A percentile compares a stretch with the other conserved stretches of the same genome.
phyloP scores from a whole-genome alignment of 2,888 invertebrate genomes.

The Agelastica alni region DNA sequence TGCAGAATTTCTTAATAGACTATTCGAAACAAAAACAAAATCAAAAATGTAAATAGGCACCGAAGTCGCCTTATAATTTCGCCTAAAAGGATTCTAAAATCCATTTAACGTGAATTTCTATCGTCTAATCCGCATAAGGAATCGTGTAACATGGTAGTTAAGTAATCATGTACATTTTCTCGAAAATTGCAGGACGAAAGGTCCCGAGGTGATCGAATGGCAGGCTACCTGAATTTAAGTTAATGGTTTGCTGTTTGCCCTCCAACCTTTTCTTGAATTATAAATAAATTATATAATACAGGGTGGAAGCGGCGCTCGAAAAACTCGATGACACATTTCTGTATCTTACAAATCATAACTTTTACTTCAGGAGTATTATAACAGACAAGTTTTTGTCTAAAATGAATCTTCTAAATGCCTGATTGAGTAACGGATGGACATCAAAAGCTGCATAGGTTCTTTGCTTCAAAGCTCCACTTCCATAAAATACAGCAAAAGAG shows the following conservation, averaged over 20 bases:
- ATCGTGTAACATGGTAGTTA: conserved; percentile 48
- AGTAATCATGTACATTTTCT: conserved; percentile 48
- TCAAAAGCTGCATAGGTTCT: too few relatives aligned
- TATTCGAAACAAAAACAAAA: neutral
- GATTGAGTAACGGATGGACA: too few relatives aligned
- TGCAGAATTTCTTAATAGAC: neutral
- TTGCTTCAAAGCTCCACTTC: too few relatives aligned
- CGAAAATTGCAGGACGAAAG: conserved; percentile 42
- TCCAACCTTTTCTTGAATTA: conserved; percentile 37
- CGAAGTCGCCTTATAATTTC: conserved; percentile 11
- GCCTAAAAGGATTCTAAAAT: conserved; percentile 17
- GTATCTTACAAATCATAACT: too few relatives aligned
- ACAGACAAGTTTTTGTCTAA: too few relatives aligned
- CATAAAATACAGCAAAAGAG: too few relatives aligned
- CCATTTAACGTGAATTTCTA: conserved; percentile 11
- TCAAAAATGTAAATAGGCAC: conserved; percentile 2
- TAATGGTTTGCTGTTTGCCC: conserved; percentile 38
- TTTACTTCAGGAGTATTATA: too few relatives aligned
- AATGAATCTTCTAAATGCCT: too few relatives aligned
- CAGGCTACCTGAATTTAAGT: conserved; percentile 46
- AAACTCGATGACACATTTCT: too few relatives aligned
- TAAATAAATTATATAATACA: conserved; percentile 17
- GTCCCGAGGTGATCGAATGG: conserved; percentile 41
- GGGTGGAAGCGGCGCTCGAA: conserved; percentile 5
- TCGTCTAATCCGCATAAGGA: conserved; percentile 23